Conservation (phyloP, 2,888 invertebrate species). For the Brassicogethes aeneus region DNA sequence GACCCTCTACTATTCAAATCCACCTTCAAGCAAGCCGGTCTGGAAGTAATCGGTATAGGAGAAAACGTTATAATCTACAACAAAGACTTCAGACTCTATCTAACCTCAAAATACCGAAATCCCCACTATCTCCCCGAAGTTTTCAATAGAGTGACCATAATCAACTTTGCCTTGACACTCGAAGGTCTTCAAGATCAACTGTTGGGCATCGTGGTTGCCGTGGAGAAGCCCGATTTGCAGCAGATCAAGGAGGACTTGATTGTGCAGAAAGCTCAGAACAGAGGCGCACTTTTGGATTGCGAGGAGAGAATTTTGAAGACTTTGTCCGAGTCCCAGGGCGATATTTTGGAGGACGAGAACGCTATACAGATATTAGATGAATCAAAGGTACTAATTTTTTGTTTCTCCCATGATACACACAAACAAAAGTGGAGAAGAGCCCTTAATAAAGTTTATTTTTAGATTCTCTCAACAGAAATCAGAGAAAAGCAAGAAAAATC, state of each 20-base stretch:
- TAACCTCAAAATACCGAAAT: constrained; percentile 75
- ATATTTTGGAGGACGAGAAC: constrained; percentile 84
- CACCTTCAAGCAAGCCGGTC: constrained; percentile 64
- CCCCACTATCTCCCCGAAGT: constrained; percentile 81
- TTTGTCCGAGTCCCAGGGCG: constrained; percentile 71
- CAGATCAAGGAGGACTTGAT: constrained; percentile 71
- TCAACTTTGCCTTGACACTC: constrained; percentile 76
- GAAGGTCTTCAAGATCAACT: constrained; percentile 79
- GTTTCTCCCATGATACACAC: too few species aligned
- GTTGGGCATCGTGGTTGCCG: constrained; percentile 74
- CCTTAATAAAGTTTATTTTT: too few species aligned
- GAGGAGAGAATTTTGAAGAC: constrained; percentile 85
- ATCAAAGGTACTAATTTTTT: constrained; percentile 71
- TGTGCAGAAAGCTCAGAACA: constrained; percentile 70
- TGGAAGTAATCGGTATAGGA: constrained; percentile 66
- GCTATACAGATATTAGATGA: constrained; percentile 83
- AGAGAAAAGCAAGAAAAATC: constrained; percentile 72
- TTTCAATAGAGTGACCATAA: constrained; percentile 71
- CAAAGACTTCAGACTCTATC: constrained; percentile 65
- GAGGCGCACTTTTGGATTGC: constrained; percentile 69
- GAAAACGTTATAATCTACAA: constrained; percentile 72
- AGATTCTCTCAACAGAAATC: constrained; percentile 76
- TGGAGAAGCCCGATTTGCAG: constrained; percentile 77
- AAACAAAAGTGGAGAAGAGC: too few species aligned
- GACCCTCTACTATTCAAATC: constrained; percentile 69